Conservation (phyloP, 2,797 vertebrate genomes). For the Eulemur mongoz region DNA sequence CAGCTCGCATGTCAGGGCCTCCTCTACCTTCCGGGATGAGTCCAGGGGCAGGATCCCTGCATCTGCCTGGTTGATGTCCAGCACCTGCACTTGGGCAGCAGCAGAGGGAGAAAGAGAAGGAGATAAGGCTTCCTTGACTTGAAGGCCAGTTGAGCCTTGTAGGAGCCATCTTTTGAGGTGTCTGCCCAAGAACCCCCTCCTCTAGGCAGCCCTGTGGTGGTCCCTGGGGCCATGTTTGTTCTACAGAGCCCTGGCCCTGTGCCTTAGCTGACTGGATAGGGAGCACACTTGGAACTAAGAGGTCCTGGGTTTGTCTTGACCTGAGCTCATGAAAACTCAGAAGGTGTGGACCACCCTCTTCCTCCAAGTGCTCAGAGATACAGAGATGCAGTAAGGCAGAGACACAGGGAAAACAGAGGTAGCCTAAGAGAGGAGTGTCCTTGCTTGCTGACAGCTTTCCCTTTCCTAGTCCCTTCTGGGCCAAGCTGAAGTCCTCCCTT, state of each 20-base stretch:
- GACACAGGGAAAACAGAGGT: background rate
- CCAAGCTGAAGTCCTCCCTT: background rate
- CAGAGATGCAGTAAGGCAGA: background rate
- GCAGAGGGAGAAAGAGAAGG: slow-evolving; percentile 84
- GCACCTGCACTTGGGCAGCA: slow-evolving; percentile 85
- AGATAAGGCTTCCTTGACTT: slow-evolving; percentile 86
- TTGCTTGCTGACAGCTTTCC: background rate
- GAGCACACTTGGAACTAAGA: background rate
- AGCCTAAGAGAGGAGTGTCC: background rate
- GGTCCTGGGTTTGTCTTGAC: background rate
- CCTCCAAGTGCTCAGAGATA: slow-evolving; percentile 10
- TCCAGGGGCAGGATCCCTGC: slow-evolving; percentile 89
- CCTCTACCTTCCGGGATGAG: slow-evolving; percentile 87
- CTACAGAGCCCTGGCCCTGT: background rate
- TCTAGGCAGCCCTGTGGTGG: background rate
- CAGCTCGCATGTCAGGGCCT: slow-evolving; percentile 94
- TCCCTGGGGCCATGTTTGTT: background rate
- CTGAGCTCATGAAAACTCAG: background rate
- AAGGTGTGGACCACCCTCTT: background rate
- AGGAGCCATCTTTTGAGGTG: background rate
- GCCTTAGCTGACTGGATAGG: background rate
- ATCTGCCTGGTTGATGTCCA: slow-evolving; percentile 91
- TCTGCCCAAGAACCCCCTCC: background rate
- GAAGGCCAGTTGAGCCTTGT: background rate
- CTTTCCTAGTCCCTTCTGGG: background rate